These are phyloP conservation scores for Cetoscarus ocellatus DNA, from an alignment of 2,797 vertebrate species.

Conservation along the genomic window DNA sequence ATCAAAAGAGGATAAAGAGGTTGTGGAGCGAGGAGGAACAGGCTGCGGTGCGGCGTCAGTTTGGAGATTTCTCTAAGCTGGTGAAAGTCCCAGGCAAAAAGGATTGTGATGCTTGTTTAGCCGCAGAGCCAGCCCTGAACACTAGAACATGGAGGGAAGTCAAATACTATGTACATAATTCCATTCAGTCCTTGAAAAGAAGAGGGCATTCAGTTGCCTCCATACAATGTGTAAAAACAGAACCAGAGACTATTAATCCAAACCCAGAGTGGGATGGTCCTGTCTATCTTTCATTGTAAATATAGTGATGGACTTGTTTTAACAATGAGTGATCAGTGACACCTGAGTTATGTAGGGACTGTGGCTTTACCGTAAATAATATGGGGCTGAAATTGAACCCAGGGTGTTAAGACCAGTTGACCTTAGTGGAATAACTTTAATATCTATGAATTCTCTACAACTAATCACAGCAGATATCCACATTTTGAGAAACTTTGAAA, in stretches of 20 bases:
- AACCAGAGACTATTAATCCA: slow-evolving; percentile 53
- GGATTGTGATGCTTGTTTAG: slow-evolving; percentile 79
- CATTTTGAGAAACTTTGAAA: no score
- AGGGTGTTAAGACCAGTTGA: no score
- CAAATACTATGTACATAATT: slow-evolving; percentile 82
- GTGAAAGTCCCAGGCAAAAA: slow-evolving; percentile 80
- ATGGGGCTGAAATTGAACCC: slow-evolving; percentile 5
- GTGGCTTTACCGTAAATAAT: slow-evolving; percentile 30
- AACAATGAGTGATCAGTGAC: slow-evolving; percentile 1
- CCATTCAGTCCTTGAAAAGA: slow-evolving; percentile 78
- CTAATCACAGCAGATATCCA: no score
- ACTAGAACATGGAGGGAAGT: slow-evolving; percentile 80
- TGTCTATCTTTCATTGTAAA: slow-evolving; percentile 80
- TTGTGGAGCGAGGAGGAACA: slow-evolving; percentile 79
- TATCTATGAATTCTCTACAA: no score
- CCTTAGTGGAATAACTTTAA: no score
- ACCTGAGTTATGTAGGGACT: slow-evolving; percentile 8
- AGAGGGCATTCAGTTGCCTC: slow-evolving; percentile 52
- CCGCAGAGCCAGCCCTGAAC: slow-evolving; percentile 74
- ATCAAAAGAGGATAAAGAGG: slow-evolving; percentile 76
- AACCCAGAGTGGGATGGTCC: slow-evolving; percentile 76
- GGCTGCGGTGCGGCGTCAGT: slow-evolving; percentile 74
- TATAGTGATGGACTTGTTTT: slow-evolving; percentile 27
- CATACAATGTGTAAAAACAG: slow-evolving; percentile 44
- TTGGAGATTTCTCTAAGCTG: slow-evolving; percentile 76